A percentile compares a stretch with the other conserved stretches of the same genome.
Evolutionary conservation across 2,888 invertebrate species (phyloP).

Genomic region (Drosophila trichaetosa): DNA sequence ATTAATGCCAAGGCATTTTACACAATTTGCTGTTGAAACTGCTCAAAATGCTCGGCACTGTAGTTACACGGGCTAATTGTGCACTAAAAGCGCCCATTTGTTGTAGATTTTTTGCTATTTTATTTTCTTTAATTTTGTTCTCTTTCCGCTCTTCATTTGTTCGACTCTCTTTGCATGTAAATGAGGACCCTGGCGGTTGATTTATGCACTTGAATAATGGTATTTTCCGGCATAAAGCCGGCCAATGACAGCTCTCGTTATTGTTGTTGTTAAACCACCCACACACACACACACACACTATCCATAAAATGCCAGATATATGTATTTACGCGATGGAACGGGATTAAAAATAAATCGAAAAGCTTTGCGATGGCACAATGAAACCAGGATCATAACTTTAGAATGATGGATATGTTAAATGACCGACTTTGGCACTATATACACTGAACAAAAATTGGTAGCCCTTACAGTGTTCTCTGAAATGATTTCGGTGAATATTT

Average conservation of each 20-base stretch:
- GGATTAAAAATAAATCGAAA: neutral
- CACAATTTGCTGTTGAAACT: slow-evolving; percentile 32
- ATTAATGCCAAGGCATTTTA: slow-evolving; percentile 20
- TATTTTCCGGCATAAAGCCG: slow-evolving; percentile 25
- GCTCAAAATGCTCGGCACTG: slow-evolving; percentile 13
- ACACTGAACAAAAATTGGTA: neutral
- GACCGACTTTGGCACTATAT: neutral
- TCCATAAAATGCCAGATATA: slow-evolving; percentile 4
- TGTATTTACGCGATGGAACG: neutral
- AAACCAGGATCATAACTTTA: neutral
- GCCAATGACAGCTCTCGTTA: slow-evolving; percentile 20
- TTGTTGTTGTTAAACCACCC: slow-evolving; percentile 22
- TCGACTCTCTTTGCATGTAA: slow-evolving; percentile 40
- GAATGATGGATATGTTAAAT: slow-evolving; percentile 18
- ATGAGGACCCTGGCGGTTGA: slow-evolving; percentile 61
- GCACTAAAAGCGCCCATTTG: slow-evolving; percentile 47
- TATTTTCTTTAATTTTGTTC: slow-evolving; percentile 11
- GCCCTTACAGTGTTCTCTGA: neutral
- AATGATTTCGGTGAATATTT: neutral
- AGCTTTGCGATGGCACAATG: neutral
- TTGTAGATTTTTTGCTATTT: neutral
- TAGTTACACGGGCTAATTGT: slow-evolving; percentile 61
- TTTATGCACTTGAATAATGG: slow-evolving; percentile 70
- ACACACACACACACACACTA: neutral
- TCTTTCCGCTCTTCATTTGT: neutral